Evolutionary conservation across 92 coral and sea anemone species (phyloP).

Genomic region (Pocillopora grandis): DNA sequence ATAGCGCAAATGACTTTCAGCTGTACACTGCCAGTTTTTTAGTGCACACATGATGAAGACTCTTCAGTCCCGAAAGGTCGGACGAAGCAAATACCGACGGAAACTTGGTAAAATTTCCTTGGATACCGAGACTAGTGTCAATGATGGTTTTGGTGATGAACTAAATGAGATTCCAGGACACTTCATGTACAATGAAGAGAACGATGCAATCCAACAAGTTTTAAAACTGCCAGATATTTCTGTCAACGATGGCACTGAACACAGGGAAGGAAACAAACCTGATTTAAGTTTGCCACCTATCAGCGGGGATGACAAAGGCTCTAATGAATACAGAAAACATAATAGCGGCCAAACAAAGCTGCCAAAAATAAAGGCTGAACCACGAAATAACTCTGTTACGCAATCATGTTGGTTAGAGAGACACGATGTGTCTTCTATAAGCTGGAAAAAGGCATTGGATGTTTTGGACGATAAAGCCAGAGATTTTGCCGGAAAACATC

Average conservation of each 20-base stretch:
- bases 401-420: conserved; percentile 66
- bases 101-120: conserved; percentile 64
- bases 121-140: conserved; percentile 51
- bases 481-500: conserved; percentile 30
- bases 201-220: conserved; percentile 80
- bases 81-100: conserved; percentile 57
- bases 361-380: conserved; percentile 61
- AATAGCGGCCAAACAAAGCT: conserved; percentile 54
- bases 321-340: conserved; percentile 49
- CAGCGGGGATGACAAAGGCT: conserved; percentile 52
- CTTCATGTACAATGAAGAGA: conserved; percentile 73
- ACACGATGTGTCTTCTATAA: conserved; percentile 61
- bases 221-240: conserved; percentile 75
- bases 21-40: background rate
- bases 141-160: conserved; percentile 32
- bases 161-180: conserved; percentile 65
- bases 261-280: conserved; percentile 41
- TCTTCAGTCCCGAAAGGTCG: conserved; percentile 56
- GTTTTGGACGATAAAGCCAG: conserved; percentile 57
- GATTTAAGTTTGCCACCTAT: conserved; percentile 70
- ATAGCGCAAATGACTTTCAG: background rate
- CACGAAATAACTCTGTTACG: conserved; percentile 22
- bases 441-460: conserved; percentile 82
- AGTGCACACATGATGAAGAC: conserved; percentile 47
- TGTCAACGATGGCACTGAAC: conserved; percentile 49